phyloP scores from a whole-genome alignment of 2,888 invertebrate species.

The Heliconius ethilla region DNA sequence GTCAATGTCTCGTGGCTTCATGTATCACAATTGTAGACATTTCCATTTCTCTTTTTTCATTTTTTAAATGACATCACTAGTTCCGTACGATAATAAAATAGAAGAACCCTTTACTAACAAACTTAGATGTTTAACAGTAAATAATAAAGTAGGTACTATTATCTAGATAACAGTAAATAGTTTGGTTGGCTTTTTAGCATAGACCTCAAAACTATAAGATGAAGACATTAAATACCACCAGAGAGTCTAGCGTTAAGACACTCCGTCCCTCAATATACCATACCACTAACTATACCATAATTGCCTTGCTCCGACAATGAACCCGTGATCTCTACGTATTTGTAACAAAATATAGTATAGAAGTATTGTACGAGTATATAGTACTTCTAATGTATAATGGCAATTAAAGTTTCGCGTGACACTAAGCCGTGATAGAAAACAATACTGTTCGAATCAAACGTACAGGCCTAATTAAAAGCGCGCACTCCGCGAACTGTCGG shows the following conservation, averaged over 20 bases:
- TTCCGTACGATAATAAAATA: neutral
- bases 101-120: too few species aligned
- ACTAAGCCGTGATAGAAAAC: conserved; percentile 32
- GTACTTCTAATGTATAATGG: neutral
- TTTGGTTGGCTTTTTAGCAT: too few species aligned
- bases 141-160: too few species aligned
- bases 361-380: neutral
- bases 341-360: neutral
- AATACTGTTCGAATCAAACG: conserved; percentile 30
- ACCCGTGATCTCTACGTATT: neutral
- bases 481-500: conserved; percentile 40
- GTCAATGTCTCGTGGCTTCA: too few species aligned
- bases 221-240: too few species aligned
- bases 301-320: neutral
- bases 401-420: conserved; percentile 30
- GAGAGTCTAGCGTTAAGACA: too few species aligned
- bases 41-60: neutral
- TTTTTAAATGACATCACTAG: neutral
- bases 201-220: too few species aligned
- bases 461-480: conserved; percentile 40
- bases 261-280: too few species aligned
- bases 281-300: too few species aligned
- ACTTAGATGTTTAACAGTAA: too few species aligned
- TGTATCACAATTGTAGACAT: neutral
- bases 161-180: too few species aligned